Percentiles rank a stretch among this genome's conserved stretches.
phyloP scores from a whole-genome alignment of 2,888 invertebrate species.

The Hydroisotoma schaefferi region DNA sequence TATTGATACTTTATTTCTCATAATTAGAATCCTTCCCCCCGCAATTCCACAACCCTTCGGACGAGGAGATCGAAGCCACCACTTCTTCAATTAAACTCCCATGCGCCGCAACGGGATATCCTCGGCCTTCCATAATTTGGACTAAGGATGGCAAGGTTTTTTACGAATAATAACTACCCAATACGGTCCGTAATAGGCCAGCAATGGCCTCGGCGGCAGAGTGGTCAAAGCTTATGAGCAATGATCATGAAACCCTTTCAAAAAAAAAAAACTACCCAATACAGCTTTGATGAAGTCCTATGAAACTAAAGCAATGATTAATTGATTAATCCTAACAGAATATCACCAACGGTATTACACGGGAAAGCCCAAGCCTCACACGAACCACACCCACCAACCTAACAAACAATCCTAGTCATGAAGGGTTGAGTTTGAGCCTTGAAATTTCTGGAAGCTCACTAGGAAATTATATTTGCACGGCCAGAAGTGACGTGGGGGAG shows the following conservation, averaged over 20 bases:
- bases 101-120: conserved; percentile 9
- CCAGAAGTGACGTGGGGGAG: conserved; percentile 3
- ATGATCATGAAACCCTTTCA: not conserved
- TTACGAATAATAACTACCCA: not conserved
- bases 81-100: not conserved
- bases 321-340: too few species aligned
- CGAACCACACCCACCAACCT: too few species aligned
- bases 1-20: not conserved
- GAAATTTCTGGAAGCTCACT: not conserved
- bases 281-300: too few species aligned
- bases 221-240: too few species aligned
- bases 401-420: too few species aligned
- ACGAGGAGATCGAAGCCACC: not conserved
- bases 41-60: not conserved
- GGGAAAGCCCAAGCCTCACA: too few species aligned
- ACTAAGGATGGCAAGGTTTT: conserved; percentile 1
- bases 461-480: conserved; percentile 6
- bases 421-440: not conserved
- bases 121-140: conserved; percentile 6
- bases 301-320: too few species aligned
- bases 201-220: too few species aligned
- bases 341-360: too few species aligned
- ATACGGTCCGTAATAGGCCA: too few species aligned
- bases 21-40: not conserved
- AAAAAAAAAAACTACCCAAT: too few species aligned